Base-by-base conservation (phyloP, 2,113 vertebrate genomes). In the Aleadryas rufinucha region DNA sequence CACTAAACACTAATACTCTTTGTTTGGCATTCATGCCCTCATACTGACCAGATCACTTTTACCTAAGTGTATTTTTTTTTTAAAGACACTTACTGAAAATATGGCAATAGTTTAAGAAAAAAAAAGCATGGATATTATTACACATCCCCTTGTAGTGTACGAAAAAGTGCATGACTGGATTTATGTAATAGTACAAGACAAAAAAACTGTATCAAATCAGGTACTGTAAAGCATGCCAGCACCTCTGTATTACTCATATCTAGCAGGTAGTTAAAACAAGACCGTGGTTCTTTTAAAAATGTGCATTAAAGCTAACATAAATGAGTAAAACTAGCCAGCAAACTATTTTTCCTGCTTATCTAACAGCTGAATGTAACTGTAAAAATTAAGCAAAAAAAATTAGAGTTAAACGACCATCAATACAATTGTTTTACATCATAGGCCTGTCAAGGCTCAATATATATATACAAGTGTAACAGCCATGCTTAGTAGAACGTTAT, bases 381-480 rank as follows among this genome's bases (percentile, higher is more conserved):
- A 99, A 98, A 98, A 98, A 97, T 97, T 96, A 97, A 98, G 97
- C 97, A 97, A 98, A 98, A 95, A 83, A 81, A 98, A 91, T 20
- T 66, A 93, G 71, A 98, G 97, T 98, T 98, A 99, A 98, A 99
- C 98, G 98, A 99, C 98, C 98, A 99, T 99, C 98, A 98, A 98
- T 98, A 99, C 98, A 99, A 99, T 97, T 99, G 98, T 98, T 99
- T 99, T 99, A 99, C 99, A 99, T 98, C 98, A 98, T 99, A 98
- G 98, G 98, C 98, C 99, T 98, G 98, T 98, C 97, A 97, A 98
- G 98, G 99, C 98, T 98, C 97, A 97, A 98, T 99, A 99, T 99
- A 96, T 97, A 99, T 97, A 98, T 99, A 99, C 99, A 99, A 98
- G 98, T 98, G 98, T 99, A 99, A 98, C 98, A 98, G 98, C 99